Evolutionary conservation across 2,113 vertebrate species (phyloP), one percentile per base, ranked within the genome.

Genomic region (Ceyx cyanopectus): DNA sequence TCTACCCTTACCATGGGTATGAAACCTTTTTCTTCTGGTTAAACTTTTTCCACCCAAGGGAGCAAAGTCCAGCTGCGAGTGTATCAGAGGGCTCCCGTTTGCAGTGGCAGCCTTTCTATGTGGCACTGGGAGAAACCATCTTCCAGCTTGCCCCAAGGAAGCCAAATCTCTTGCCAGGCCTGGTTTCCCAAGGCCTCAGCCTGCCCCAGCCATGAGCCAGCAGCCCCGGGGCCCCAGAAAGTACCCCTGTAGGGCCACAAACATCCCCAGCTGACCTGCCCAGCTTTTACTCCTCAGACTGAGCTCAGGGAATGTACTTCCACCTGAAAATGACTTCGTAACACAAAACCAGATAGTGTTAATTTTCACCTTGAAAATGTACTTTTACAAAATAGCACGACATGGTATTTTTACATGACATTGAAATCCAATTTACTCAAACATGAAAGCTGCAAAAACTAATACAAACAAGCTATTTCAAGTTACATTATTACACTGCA

Each of bases 181-280:
- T 56, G 4, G 1, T 13, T 41, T 57, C 43, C 85, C 41, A 51
- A 0, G 0, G 7, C 41, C 0, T 2, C 57, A 48, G 65, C 17
- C 30, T 6, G 6, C 45, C 14, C 34, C 13, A 2, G 5, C 8
- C 18, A 29, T 3, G 1, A 5, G 4, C 34, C 79, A 19, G 48
- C 46, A 72, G 67, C 46, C 18, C 29, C 62, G 3, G 6, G 53
- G 32, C 1, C 1, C 24, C 3, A 15, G 10, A 10, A n/a, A n/a
- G n/a, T 24, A 5, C 8, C 1, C 0, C 29, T 2, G 0, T 3
- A 0, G 18, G 13, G 45, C 30, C 40, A 3, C 0, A 1, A 30
- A 46, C 15, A 61, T 13, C 54, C 27, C 5, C 17, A 15, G 9
- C 53, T 1, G 5, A 30, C 29, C 53, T 2, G 0, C 3, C 0